A percentile compares a stretch with the other conserved stretches of the same genome.
Evolutionary conservation across 2,888 invertebrate genomes (phyloP).

Genomic region (Oscheius onirici): DNA sequence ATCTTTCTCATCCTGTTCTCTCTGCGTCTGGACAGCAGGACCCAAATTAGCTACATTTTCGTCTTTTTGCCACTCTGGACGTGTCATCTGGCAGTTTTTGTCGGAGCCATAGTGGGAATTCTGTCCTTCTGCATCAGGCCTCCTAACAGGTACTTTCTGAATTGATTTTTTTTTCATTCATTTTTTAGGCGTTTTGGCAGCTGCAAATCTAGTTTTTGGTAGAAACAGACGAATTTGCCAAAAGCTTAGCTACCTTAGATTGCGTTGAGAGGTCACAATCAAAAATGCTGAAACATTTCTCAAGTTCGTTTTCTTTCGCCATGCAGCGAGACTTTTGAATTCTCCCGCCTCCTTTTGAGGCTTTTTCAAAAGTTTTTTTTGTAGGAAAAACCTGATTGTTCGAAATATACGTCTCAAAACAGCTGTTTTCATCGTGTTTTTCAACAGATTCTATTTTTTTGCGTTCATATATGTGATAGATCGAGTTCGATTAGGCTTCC

Average conservation of each 20-base stretch:
- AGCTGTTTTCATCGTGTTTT: too few species aligned
- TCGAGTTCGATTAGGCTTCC: too few species aligned
- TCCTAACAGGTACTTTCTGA: slow-evolving; percentile 82
- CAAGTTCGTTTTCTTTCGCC: neutral
- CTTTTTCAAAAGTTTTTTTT: too few species aligned
- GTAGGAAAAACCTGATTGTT: too few species aligned
- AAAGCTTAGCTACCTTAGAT: neutral
- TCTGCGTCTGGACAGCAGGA: slow-evolving; percentile 86
- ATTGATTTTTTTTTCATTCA: neutral
- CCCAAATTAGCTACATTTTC: slow-evolving; percentile 73
- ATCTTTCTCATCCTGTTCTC: slow-evolving; percentile 74
- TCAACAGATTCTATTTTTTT: too few species aligned
- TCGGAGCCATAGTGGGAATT: slow-evolving; percentile 89
- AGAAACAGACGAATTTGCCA: neutral
- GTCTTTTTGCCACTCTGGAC: slow-evolving; percentile 96
- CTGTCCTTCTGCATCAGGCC: slow-evolving; percentile 96
- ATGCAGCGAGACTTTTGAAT: too few species aligned
- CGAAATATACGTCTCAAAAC: too few species aligned
- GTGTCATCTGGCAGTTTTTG: slow-evolving; percentile 89
- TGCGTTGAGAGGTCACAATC: neutral
- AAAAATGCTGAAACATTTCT: neutral
- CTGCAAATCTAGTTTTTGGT: slow-evolving; percentile 18
- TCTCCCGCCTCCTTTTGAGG: too few species aligned
- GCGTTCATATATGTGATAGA: too few species aligned
- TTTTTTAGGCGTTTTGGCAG: slow-evolving; percentile 9